Evolutionary conservation across 2,888 invertebrate species (phyloP), one percentile per base, ranked within the genome.

Genomic region (Adineta ricciae): DNA sequence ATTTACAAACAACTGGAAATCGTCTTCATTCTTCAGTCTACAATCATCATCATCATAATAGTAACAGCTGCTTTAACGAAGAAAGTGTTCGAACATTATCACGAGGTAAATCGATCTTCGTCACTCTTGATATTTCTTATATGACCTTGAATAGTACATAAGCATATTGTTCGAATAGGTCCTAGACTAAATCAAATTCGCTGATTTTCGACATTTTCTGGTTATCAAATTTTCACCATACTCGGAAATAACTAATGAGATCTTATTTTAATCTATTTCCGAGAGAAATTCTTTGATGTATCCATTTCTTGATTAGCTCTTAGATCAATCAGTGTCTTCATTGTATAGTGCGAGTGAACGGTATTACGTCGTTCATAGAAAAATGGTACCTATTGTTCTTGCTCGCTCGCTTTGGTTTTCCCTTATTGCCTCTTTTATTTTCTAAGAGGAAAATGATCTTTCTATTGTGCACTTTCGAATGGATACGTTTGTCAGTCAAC

Each of bases 11-110:
- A 19, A 64, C 32, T 64, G 32, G 64, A 64, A 36, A 32, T 64
- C 64, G 16, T 19, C 27, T 64, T 32, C 64, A 64, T 64, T 5
- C 16, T 64, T 27, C 16, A 64, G 27, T 27, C 19, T 64, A 64
- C 19, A 36, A 64, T 64, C 32, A 64, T 64, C 16, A 64, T 46
- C 46, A 46, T 46, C 46, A 46, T 64, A 64, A 16, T 16, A 64
- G 19, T 16, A 64, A 64, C 64, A 64, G 27, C 19, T 64, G 64
- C 32, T 78, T 78, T 5, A 19, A 38, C 24, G 78, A 78, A 41
- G 78, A 78, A 41, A 78, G 41, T 78, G 78, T 78, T 41, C 78
- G 78, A 78, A 41, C 78, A 24, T 41, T 78, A 78, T 78, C 78
- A n/a, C 21, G 41, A 41, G 78, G 78, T 78, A 78, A 78, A 11